Evolutionary conservation across 2,888 invertebrate genomes (phyloP).

Genomic region (Muschampia plurimacula): DNA sequence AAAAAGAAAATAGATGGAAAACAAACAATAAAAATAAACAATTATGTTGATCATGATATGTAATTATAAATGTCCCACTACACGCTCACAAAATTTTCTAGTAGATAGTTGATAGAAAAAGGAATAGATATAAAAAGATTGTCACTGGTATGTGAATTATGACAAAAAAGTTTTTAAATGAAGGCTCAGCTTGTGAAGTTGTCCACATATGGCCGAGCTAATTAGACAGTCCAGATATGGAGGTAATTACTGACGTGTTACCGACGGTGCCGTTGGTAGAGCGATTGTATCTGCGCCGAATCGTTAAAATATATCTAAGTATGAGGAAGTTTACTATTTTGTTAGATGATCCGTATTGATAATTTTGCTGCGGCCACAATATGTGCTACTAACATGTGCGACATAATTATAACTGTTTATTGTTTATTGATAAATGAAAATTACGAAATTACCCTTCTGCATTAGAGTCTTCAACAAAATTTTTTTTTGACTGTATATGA

Average conservation of each 20-base stretch:
- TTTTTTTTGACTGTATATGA: too few species aligned
- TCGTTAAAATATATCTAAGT: neutral
- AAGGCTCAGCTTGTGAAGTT: neutral
- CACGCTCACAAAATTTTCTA: too few species aligned
- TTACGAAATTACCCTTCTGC: too few species aligned
- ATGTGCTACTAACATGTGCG: neutral
- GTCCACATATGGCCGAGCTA: neutral
- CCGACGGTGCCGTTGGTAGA: neutral
- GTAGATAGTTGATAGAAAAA: too few species aligned
- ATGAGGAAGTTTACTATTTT: neutral
- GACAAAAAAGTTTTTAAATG: neutral
- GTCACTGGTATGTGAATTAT: neutral
- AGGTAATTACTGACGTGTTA: neutral
- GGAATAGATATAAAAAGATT: neutral
- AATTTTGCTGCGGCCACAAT: neutral
- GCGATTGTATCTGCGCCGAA: constrained; percentile 1
- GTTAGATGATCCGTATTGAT: neutral
- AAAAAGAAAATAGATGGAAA: too few species aligned
- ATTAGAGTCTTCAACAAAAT: too few species aligned
- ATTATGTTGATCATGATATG: too few species aligned
- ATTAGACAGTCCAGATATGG: neutral
- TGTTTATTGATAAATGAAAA: too few species aligned
- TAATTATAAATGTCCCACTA: too few species aligned
- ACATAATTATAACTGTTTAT: too few species aligned
- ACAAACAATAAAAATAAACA: too few species aligned